Conservation (phyloP, 2,797 vertebrate genomes). For the Lagorchestes hirsutus region DNA sequence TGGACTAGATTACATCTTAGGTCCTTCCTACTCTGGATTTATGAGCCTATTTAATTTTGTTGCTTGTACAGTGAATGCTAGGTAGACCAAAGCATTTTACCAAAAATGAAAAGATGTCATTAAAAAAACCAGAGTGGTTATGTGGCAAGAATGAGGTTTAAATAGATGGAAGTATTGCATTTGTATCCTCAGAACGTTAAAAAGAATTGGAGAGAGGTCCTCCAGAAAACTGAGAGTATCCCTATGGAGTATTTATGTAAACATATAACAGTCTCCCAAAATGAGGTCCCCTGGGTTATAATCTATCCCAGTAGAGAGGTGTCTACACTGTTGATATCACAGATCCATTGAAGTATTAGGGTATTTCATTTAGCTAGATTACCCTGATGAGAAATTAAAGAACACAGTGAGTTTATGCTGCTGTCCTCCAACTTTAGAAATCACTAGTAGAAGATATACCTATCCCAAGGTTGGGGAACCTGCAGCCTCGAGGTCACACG, state of each 20-base stretch:
- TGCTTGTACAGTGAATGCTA: background rate
- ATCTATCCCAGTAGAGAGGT: background rate
- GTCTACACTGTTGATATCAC: background rate
- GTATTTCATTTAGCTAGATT: background rate
- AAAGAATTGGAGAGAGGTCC: background rate
- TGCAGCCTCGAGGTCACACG: too few relatives aligned
- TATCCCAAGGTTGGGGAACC: background rate
- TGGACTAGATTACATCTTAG: background rate
- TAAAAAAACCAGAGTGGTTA: background rate
- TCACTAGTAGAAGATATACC: slow-evolving; percentile 28
- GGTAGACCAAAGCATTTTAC: background rate
- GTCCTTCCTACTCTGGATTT: background rate
- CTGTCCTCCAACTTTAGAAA: background rate
- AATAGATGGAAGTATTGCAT: background rate
- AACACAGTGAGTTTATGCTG: background rate
- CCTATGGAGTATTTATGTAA: background rate
- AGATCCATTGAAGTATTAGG: background rate
- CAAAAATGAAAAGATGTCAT: background rate
- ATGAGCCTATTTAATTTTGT: background rate
- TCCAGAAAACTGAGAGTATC: background rate
- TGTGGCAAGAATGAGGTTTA: background rate
- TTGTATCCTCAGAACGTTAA: background rate
- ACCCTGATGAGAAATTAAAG: background rate
- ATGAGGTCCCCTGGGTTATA: background rate
- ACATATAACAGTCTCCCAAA: background rate